phyloP scores from a whole-genome alignment of 2,113 vertebrate species.

The Ctenodactylus gundi region DNA sequence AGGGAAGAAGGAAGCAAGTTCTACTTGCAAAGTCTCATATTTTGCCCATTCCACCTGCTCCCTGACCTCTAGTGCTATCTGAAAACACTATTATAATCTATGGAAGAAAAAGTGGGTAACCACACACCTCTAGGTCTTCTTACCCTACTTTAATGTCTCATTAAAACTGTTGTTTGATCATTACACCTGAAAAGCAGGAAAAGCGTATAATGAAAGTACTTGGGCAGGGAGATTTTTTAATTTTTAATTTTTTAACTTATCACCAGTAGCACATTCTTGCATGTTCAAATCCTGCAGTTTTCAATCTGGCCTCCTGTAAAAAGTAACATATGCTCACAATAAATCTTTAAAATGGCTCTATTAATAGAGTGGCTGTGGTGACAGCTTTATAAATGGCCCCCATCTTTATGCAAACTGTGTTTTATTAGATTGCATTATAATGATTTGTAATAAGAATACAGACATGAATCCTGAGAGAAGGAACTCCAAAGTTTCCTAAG shows the following conservation, averaged over 20 bases:
- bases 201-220: constrained; percentile 34
- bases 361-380: constrained; percentile 82
- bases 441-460: constrained; percentile 62
- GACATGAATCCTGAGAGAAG: constrained; percentile 66
- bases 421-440: constrained; percentile 73
- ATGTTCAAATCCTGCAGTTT: constrained; percentile 74
- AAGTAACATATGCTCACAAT: constrained; percentile 82
- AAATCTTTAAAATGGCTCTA: constrained; percentile 85
- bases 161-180: constrained; percentile 16
- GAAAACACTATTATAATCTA: neutral
- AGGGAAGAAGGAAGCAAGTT: neutral
- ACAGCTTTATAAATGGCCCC: constrained; percentile 84
- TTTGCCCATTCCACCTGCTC: neutral
- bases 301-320: constrained; percentile 81
- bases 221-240: constrained; percentile 29
- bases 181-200: neutral
- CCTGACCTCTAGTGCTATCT: neutral
- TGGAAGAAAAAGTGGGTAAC: neutral
- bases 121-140: neutral
- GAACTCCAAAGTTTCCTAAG: constrained; percentile 12
- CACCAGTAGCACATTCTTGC: constrained; percentile 64
- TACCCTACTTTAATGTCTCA: neutral
- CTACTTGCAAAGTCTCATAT: neutral
- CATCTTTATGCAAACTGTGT: constrained; percentile 82
- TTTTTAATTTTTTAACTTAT: constrained; percentile 59